Evolutionary conservation across 2,797 vertebrate genomes (phyloP), one percentile per base, ranked within the genome.

Genomic region (Hoplostethus mediterraneus): DNA sequence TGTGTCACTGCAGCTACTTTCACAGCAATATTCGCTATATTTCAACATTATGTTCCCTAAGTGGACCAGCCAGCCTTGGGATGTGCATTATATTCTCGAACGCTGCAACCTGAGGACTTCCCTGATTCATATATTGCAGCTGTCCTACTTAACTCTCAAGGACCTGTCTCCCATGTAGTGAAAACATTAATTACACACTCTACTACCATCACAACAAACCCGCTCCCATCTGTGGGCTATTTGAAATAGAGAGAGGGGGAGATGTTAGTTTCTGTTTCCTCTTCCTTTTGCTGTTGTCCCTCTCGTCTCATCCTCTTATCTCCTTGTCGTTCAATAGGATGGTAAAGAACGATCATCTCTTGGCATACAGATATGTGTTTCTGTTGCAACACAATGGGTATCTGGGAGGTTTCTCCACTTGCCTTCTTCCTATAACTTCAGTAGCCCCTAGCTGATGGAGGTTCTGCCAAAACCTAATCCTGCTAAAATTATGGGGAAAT

Each of bases 401-500:
- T 74, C 11, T 44, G 11, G 42, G 33, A 53, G 8, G 57, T 79
- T 75, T 75, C 70, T 71, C 16, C 25, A 44, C 13, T 61, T 14
- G 4, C 36, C 47, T 44, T 45, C 16, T 63, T 71, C 47, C 58
- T 66, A 54, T 59, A 62, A 63, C 31, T 52, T 72, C 57, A 73
- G 55, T 52, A 63, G 52, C 54, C 1, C 8, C 64, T 82, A 63
- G 45, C 54, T 67, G 47, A 66, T 2, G 38, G 68, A 30, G 59
- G 5, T 57, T 44, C 52, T 70, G 68, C 58, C 70, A 70, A 69
- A 77, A 71, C 38, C 16, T 40, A 67, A 81, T 72, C 57, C 72
- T 65, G 52, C 60, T 66, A 66, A 83, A 83, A 79, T 76, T 57
- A 80, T 67, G 73, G 75, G 62, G 31, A 80, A 83, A 82, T 75